Evolutionary conservation across 2,888 invertebrate genomes (phyloP).

Genomic region (Clepsis dumicolana): DNA sequence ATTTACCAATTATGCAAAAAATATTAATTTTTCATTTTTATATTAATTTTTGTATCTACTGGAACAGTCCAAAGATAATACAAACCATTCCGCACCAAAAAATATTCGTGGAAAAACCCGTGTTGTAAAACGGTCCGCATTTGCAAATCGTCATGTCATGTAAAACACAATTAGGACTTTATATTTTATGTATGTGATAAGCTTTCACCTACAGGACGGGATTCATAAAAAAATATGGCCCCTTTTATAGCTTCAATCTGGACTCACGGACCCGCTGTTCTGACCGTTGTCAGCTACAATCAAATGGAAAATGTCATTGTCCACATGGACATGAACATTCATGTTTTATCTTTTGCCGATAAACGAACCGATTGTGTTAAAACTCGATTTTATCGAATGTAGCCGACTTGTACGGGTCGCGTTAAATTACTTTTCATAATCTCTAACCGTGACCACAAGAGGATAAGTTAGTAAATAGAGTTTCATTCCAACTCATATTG

Average conservation of each 20-base stretch:
- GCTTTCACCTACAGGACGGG: constrained; percentile 19
- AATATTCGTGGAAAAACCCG: background rate
- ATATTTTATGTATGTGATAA: constrained; percentile 5
- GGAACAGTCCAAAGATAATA: background rate
- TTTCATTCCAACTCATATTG: too few species aligned
- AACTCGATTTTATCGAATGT: background rate
- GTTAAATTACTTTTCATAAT: constrained; percentile 13
- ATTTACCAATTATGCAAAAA: too few species aligned
- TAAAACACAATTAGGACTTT: background rate
- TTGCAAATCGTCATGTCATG: background rate
- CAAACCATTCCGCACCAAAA: background rate
- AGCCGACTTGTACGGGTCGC: background rate
- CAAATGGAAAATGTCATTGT: constrained; percentile 2
- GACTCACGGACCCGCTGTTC: too few species aligned
- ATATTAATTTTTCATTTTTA: too few species aligned
- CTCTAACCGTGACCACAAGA: too few species aligned
- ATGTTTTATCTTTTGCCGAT: constrained; percentile 2
- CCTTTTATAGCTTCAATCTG: constrained; percentile 18
- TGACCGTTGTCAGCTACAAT: constrained; percentile 3
- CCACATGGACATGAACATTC: too few species aligned
- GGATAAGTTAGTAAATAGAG: too few species aligned
- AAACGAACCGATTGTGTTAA: constrained; percentile 6
- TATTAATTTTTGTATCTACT: too few species aligned
- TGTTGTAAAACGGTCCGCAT: background rate
- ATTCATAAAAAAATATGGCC: constrained; percentile 9